Base-by-base conservation (phyloP, 1,140 invertebrate genomes). In the Bombus polaris region DNA sequence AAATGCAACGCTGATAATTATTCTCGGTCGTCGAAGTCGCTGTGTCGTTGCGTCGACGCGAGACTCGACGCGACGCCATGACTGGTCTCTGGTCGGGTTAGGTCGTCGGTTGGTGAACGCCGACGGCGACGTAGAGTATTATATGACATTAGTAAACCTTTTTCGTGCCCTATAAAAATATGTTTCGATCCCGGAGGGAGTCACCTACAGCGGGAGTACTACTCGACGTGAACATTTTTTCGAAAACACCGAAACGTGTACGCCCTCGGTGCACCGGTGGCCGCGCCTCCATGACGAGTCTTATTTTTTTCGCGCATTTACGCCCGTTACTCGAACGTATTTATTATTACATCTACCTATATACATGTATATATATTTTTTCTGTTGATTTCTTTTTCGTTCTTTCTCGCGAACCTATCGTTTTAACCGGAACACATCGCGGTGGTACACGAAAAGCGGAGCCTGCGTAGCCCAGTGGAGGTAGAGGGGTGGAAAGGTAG, bases 1-100 rank as follows among this genome's bases (percentile, higher is more conserved):
- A 90, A 93, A 91, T 86, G 76, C 85, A 82, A 77, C 44, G 80
- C 81, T 83, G 83, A 92, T 92, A 91, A 93, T 93, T 90, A 92
- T 92, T 76, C 57, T 28, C 66, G 65, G 78, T 85, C 75, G 73
- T 85, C 53, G 83, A 72, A 84, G 88, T 44, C 53, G 76, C 77
- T 73, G 68, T 32, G 83, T n/a, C 75, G 39, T 59, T 39, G 74
- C 47, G 74, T 76, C 35, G 32, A 59, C 53, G 74, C 75, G 57
- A n/a, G 57, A 28, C 18, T 25, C 35, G 66, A 4, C 5, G n/a
- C 78, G 35, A 57, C 81, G 35, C 35, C 70, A 65, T n/a, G 39
- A 22, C 68, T 37, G 42, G 25, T n/a, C 6, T 25, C 42, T 57
- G 22, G 57, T 25, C 25, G 5, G 22, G 37, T 39, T 37, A 15